These are phyloP conservation scores for Macrophya annulata DNA, from an alignment of 2,888 invertebrate species.

Conservation along the genomic window DNA sequence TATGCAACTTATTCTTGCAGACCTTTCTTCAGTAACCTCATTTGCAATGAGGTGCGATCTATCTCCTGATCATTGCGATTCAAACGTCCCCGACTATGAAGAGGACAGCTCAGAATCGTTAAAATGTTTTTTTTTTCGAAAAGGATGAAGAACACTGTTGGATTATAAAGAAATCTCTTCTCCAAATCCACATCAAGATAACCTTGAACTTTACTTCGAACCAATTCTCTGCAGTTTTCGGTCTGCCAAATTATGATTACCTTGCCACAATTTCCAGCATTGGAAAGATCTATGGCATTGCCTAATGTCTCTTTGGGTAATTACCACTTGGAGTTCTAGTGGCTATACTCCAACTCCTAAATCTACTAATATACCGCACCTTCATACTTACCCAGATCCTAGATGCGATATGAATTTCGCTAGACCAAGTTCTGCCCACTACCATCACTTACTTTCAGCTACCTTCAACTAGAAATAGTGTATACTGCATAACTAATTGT, in stretches of 20 bases:
- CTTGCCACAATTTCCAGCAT: not conserved
- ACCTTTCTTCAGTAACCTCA: slow-evolving; percentile 1
- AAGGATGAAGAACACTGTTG: not conserved
- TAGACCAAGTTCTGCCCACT: slow-evolving; percentile 27
- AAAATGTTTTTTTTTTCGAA: not conserved
- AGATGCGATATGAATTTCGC: slow-evolving; percentile 25
- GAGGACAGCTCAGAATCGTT: no score
- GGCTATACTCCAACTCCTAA: slow-evolving; percentile 38
- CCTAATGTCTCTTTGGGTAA: slow-evolving; percentile 47
- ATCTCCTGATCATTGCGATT: not conserved
- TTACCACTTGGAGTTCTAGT: slow-evolving; percentile 5
- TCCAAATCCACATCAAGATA: not conserved
- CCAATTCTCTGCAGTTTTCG: not conserved
- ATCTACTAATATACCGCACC: not conserved
- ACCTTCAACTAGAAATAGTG: slow-evolving; percentile 23
- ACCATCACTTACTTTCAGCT: slow-evolving; percentile 32
- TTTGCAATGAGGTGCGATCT: not conserved
- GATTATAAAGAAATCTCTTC: not conserved
- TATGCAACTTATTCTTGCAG: not conserved
- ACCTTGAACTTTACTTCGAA: not conserved
- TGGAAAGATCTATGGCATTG: slow-evolving; percentile 35
- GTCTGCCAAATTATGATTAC: slow-evolving; percentile 49
- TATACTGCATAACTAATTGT: slow-evolving; percentile 44
- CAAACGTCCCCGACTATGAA: not conserved
- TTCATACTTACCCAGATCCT: slow-evolving; percentile 17